These are phyloP conservation scores for Australoheros scitulus DNA, from an alignment of 2,113 vertebrate species.

Conservation along the genomic window DNA sequence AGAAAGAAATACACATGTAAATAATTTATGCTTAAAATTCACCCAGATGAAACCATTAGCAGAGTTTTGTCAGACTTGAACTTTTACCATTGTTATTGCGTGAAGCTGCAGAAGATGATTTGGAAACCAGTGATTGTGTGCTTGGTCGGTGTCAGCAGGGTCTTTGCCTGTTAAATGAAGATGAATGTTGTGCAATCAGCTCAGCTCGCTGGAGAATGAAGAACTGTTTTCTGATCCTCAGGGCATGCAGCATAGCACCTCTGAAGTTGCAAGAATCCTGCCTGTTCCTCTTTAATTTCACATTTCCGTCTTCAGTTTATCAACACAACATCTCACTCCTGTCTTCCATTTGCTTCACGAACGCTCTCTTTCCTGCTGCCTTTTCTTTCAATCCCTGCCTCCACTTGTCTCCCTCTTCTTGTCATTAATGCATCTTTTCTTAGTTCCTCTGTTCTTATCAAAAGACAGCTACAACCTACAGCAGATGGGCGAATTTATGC, in stretches of 20 bases:
- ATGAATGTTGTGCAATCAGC: conserved; percentile 71
- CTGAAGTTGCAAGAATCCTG: conserved; percentile 45
- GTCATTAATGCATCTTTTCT: not conserved
- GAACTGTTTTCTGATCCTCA: conserved; percentile 50
- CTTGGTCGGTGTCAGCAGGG: conserved; percentile 22
- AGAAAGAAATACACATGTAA: conserved; percentile 8
- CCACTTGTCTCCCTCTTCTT: not conserved
- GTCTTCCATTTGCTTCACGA: conserved; percentile 10
- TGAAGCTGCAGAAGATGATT: not conserved
- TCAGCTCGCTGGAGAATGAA: conserved; percentile 60
- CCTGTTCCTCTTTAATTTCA: conserved; percentile 3
- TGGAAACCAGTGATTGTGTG: not conserved
- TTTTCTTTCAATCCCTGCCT: not conserved
- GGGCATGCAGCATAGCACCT: conserved; percentile 42
- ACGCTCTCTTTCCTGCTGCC: not conserved
- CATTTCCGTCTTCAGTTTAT: conserved; percentile 26
- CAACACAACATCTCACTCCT: conserved; percentile 10
- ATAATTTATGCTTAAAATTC: conserved; percentile 28
- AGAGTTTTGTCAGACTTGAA: not conserved
- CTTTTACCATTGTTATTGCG: not conserved
- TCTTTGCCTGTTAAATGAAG: conserved; percentile 71
- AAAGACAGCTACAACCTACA: not conserved
- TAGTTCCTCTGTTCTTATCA: conserved; percentile 1
- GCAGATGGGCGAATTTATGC: not conserved
- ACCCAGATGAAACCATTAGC: conserved; percentile 12